Evolutionary conservation across 2,888 invertebrate genomes (phyloP).

Genomic region (Idaea straminata): DNA sequence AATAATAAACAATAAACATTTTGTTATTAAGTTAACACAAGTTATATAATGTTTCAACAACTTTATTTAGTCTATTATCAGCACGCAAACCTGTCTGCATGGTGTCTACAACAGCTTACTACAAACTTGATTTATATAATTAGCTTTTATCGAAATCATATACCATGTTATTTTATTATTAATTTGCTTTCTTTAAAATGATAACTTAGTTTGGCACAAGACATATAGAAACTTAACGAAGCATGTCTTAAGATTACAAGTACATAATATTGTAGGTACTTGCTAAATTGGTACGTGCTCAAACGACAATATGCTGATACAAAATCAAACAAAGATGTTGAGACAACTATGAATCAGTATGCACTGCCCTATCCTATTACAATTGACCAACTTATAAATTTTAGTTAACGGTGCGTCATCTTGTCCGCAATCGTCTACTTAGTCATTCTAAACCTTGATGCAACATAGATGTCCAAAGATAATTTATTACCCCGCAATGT

Average conservation of each 20-base stretch:
- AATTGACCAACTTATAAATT: conserved; percentile 54
- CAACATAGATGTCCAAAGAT: not conserved
- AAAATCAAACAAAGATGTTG: conserved; percentile 40
- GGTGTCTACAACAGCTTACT: not conserved
- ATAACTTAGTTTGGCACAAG: not conserved
- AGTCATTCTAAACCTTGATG: conserved; percentile 30
- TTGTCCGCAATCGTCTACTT: conserved; percentile 41
- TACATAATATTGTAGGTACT: not conserved
- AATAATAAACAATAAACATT: conserved; percentile 16
- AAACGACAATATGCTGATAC: conserved; percentile 11
- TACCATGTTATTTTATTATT: not conserved
- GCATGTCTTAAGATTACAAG: not conserved
- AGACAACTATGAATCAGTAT: conserved; percentile 54
- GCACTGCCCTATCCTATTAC: conserved; percentile 60
- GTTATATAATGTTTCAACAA: not conserved
- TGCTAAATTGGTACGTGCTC: conserved; percentile 12
- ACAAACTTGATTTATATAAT: not conserved
- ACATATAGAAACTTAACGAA: not conserved
- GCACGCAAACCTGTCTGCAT: conserved; percentile 45
- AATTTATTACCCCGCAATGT: no score
- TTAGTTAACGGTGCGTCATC: conserved; percentile 56
- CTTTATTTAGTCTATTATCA: conserved; percentile 25
- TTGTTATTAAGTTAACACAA: conserved; percentile 5
- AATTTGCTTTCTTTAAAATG: not conserved
- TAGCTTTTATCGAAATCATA: not conserved